Conservation (phyloP, 2,888 invertebrate genomes). For the Luffia ferchaultella region DNA sequence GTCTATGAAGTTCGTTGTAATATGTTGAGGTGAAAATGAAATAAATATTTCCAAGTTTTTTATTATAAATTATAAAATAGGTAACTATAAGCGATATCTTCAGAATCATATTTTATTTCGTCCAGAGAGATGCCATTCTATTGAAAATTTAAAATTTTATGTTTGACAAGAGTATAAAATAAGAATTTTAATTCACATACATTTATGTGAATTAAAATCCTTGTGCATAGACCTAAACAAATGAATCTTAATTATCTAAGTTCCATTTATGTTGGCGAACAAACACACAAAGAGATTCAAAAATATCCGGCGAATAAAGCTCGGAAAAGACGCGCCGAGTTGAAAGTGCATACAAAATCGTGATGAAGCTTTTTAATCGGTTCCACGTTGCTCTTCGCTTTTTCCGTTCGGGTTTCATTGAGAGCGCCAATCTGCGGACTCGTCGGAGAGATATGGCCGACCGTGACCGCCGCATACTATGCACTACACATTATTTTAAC, state of each 20-base stretch:
- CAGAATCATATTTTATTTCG: no score
- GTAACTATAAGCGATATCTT: no score
- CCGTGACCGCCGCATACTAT: background rate
- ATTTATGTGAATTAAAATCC: no score
- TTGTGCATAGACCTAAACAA: background rate
- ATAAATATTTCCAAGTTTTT: no score
- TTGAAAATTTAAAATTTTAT: no score
- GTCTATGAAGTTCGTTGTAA: no score
- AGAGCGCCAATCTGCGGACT: conserved; percentile 46
- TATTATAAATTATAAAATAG: no score
- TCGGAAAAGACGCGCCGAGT: conserved; percentile 32
- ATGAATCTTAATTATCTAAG: no score
- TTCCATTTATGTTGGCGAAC: background rate
- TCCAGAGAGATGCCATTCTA: no score
- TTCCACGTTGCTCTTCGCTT: conserved; percentile 60
- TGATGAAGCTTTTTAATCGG: conserved; percentile 65
- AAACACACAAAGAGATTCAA: background rate
- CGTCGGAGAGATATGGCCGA: conserved; percentile 22
- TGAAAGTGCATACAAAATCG: conserved; percentile 66
- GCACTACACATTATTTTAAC: background rate
- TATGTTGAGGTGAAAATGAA: no score
- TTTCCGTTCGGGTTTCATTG: conserved; percentile 59
- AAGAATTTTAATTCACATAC: no score
- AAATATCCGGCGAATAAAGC: background rate
- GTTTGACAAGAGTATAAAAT: no score